Conservation (phyloP, 2,797 vertebrate genomes). For the Mergus octosetaceus region DNA sequence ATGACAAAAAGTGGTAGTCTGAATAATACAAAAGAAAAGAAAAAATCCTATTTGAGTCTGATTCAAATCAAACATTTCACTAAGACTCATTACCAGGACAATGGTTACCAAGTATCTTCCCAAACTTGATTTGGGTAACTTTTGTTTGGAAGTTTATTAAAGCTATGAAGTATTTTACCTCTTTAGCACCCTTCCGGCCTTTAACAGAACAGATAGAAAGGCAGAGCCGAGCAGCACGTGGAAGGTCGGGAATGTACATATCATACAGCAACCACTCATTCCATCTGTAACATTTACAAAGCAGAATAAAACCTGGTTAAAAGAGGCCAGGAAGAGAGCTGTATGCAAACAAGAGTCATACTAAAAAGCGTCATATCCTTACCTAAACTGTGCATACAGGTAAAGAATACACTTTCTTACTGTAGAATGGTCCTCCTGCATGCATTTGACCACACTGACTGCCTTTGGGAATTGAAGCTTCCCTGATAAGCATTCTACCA, state of each 20-base stretch:
- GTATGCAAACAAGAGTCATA: background rate
- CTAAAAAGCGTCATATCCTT: background rate
- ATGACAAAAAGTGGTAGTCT: background rate
- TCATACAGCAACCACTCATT: conserved; percentile 96
- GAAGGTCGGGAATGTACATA: conserved; percentile 96
- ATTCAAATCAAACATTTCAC: background rate
- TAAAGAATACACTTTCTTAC: background rate
- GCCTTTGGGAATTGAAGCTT: background rate
- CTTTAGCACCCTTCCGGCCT: conserved; percentile 95
- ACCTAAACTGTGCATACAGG: background rate
- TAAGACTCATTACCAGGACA: background rate
- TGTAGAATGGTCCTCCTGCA: background rate
- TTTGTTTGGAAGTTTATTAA: background rate
- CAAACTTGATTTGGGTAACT: background rate
- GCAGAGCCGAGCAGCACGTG: conserved; percentile 93
- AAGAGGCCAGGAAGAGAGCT: background rate
- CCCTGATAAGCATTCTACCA: background rate
- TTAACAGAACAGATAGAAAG: conserved; percentile 98
- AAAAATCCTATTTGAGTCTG: background rate
- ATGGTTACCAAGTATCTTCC: background rate
- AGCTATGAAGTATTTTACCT: conserved; percentile 78
- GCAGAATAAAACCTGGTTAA: background rate
- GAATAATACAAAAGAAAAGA: background rate
- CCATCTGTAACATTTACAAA: conserved; percentile 81
- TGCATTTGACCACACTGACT: background rate